Percentiles rank a stretch among this genome's conserved stretches.
These are phyloP conservation scores for Pardosa pseudoannulata DNA, from an alignment of 2,888 invertebrate species.

Conservation along the genomic window DNA sequence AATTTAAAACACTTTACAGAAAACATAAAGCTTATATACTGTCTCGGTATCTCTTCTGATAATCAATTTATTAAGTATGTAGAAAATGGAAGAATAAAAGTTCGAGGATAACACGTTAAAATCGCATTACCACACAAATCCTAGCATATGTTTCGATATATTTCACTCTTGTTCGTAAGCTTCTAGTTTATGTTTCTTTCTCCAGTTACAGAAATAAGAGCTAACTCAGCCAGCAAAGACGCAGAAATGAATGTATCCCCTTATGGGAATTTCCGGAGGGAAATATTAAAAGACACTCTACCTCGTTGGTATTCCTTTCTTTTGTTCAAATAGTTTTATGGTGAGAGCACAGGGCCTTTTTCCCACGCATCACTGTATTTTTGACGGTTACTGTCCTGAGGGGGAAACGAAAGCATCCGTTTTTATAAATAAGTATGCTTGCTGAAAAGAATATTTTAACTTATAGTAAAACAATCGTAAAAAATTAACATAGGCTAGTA, in stretches of 20 bases:
- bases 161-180: background rate
- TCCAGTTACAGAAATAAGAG: background rate
- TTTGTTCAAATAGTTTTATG: background rate
- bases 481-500: no score
- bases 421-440: no score
- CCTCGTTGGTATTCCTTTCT: background rate
- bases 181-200: background rate
- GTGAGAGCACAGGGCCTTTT: background rate
- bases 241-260: background rate
- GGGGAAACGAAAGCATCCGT: no score
- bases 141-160: background rate
- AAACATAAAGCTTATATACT: no score
- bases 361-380: background rate
- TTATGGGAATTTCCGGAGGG: background rate
- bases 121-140: background rate
- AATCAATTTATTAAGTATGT: no score
- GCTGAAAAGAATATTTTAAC: no score
- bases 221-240: background rate
- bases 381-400: background rate
- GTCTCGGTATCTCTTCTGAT: no score
- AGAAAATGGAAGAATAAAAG: no score
- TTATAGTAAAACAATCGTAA: no score
- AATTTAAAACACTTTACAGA: no score
- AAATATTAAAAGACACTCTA: no score
- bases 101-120: no score